Evolutionary conservation across 2,797 vertebrate species (phyloP).

Genomic region (Enteromius fasciolatus): DNA sequence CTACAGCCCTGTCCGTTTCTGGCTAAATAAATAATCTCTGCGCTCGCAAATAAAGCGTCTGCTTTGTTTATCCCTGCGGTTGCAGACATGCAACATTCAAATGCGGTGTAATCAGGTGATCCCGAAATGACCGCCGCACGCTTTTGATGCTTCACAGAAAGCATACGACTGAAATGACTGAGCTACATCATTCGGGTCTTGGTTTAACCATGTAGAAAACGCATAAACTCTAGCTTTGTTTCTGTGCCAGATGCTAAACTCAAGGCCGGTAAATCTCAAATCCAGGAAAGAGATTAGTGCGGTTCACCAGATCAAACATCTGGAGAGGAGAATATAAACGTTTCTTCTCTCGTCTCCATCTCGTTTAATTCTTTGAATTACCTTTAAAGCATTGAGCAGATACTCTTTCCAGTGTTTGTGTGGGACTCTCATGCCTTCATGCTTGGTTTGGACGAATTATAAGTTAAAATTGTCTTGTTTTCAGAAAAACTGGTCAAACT

Average conservation of each 20-base stretch:
- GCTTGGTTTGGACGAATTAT: too few relatives aligned
- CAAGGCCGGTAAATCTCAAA: not conserved
- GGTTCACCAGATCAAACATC: conserved; percentile 9
- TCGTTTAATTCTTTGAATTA: not conserved
- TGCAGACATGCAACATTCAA: conserved; percentile 20
- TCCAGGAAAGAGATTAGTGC: not conserved
- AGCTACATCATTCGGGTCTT: not conserved
- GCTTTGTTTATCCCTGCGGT: conserved; percentile 33
- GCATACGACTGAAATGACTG: not conserved
- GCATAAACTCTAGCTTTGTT: not conserved
- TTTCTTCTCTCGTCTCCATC: conserved; percentile 9
- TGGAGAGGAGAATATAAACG: conserved; percentile 17
- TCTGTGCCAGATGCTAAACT: not conserved
- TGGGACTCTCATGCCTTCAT: not conserved
- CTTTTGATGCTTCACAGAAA: not conserved
- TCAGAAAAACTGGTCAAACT: too few relatives aligned
- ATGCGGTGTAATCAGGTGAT: conserved; percentile 17
- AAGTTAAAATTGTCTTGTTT: too few relatives aligned
- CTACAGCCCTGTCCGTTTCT: conserved; percentile 12
- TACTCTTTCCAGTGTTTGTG: not conserved
- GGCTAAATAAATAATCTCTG: conserved; percentile 15
- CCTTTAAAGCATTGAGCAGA: not conserved
- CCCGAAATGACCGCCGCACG: not conserved
- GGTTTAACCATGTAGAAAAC: not conserved
- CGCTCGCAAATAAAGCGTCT: conserved; percentile 5